phyloP scores from a whole-genome alignment of 2,113 vertebrate species.

The Microcebus murinus region DNA sequence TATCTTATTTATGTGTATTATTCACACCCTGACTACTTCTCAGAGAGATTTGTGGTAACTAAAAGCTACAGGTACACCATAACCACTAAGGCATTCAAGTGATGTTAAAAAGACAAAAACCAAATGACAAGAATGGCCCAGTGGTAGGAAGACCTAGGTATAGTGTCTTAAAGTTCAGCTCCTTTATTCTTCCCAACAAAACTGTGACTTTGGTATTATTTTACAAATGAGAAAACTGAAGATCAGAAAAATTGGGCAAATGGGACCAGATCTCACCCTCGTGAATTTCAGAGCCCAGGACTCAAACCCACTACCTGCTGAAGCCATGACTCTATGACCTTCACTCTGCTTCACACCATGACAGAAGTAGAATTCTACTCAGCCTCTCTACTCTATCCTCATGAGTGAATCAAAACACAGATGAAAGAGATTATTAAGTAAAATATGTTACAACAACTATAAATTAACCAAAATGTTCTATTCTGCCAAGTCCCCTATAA shows the following conservation, averaged over 20 bases:
- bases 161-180: neutral
- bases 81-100: slow-evolving; percentile 33
- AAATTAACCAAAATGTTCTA: neutral
- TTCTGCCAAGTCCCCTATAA: neutral
- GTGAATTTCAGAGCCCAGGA: neutral
- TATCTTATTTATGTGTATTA: slow-evolving; percentile 57
- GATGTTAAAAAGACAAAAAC: neutral
- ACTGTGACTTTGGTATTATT: neutral
- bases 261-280: neutral
- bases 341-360: neutral
- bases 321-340: neutral
- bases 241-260: neutral
- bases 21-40: slow-evolving; percentile 37
- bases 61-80: neutral
- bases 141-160: neutral
- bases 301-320: neutral
- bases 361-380: neutral
- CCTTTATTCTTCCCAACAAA: neutral
- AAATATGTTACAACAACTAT: neutral
- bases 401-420: neutral
- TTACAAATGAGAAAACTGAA: neutral
- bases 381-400: neutral
- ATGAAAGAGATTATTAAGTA: neutral
- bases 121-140: neutral
- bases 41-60: slow-evolving; percentile 43